Evolutionary conservation across 2,797 vertebrate genomes (phyloP).

Genomic region (Philypnodon macrostomus): DNA sequence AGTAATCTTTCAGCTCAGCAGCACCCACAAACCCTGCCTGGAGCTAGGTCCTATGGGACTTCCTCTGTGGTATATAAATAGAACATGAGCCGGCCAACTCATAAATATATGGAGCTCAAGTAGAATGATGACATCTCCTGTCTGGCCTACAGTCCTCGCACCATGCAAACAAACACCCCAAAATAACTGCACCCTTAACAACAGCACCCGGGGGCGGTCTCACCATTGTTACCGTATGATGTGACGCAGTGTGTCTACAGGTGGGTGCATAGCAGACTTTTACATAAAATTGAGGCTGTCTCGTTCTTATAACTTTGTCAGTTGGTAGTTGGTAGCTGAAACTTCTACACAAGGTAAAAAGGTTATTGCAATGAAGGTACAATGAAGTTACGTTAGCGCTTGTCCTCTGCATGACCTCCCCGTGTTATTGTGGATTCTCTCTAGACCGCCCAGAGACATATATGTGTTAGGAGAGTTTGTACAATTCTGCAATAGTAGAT

Average conservation of each 20-base stretch:
- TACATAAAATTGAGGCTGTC: background rate
- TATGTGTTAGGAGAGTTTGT: no score
- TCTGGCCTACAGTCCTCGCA: slow-evolving; percentile 56
- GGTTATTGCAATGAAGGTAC: no score
- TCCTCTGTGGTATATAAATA: slow-evolving; percentile 71
- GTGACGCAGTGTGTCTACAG: slow-evolving; percentile 17
- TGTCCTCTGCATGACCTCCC: no score
- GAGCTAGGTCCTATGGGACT: slow-evolving; percentile 61
- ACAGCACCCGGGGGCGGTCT: slow-evolving; percentile 27
- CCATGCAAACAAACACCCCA: slow-evolving; percentile 53
- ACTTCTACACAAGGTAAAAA: no score
- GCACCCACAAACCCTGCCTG: slow-evolving; percentile 62
- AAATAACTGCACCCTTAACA: slow-evolving; percentile 53
- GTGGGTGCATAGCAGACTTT: slow-evolving; percentile 2
- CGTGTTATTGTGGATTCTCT: no score
- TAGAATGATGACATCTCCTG: slow-evolving; percentile 68
- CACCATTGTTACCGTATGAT: slow-evolving; percentile 21
- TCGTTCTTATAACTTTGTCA: slow-evolving; percentile 4
- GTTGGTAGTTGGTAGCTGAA: background rate
- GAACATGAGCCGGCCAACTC: slow-evolving; percentile 67
- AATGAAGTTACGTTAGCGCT: no score
- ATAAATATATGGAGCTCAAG: slow-evolving; percentile 68
- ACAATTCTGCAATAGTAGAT: no score
- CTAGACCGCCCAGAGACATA: no score
- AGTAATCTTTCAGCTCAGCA: slow-evolving; percentile 53